Base-by-base conservation (phyloP, 2,888 invertebrate species). In the Drosophila tanythrix region DNA sequence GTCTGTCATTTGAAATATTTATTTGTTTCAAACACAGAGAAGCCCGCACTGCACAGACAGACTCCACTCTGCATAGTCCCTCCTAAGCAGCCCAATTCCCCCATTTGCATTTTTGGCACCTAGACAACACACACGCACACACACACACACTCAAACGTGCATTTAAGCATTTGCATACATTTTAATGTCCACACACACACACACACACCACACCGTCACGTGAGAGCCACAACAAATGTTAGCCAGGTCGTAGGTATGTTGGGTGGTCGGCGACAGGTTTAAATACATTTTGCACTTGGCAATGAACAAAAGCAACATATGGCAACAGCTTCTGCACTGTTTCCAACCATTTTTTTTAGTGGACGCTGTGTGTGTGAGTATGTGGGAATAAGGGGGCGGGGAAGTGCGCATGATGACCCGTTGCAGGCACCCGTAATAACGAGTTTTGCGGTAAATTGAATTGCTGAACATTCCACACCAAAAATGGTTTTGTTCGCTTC, bases 371-470 rank as follows among this genome's bases (percentile, higher is more conserved):
- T 33, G 18, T 21, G 8, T 31, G 8, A 51, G 31, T 25, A 13
- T 10, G 38, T 27, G 35, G 10, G 21, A 6, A 25, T 35, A 21
- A 11, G 5, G 27, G 4, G 40, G 18, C 4, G 40, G n/a, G 18
- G 18, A n/a, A 10, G 40, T 18, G 40, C 43, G 36, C 38, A 31
- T 50, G 21, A 53, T 50, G 21, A 53, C 18, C 25, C 40, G 33
- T 29, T 69, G 73, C 78, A 70, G 66, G 63, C 52, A 48, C 15
- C 80, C 77, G 84, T 81, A 82, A 90, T 89, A 90, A 90, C 88
- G 86, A 90, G 89, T 88, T 90, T 83, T 87, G 86, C 68, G 90
- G 90, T 80, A 89, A 90, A 87, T 87, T 87, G 88, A 90, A 89
- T 89, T 87, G 91, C 88, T 89, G 80, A 78, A 88, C 86, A 82